phyloP scores from a whole-genome alignment of 2,113 vertebrate species.

The Cynopterus brachyotis region DNA sequence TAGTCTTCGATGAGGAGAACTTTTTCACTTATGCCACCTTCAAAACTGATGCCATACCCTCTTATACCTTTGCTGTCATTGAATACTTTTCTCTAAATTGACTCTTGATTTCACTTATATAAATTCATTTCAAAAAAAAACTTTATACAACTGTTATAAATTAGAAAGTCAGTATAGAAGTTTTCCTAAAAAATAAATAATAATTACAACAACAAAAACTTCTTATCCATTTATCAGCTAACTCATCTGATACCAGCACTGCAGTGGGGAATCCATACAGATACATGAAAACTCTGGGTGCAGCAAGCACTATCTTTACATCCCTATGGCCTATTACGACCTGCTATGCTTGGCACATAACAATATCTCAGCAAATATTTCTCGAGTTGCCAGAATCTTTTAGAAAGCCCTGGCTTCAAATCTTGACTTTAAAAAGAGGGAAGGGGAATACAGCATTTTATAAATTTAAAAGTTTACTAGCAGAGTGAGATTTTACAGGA shows the following conservation, averaged over 20 bases:
- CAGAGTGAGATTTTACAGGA: background rate
- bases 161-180: background rate
- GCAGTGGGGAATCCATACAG: background rate
- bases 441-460: background rate
- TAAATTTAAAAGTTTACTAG: background rate
- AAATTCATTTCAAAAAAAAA: background rate
- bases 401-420: background rate
- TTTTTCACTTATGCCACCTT: background rate
- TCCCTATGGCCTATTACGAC: fast-evolving
- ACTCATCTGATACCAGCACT: background rate
- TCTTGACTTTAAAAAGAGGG: background rate
- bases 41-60: background rate
- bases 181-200: background rate
- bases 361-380: background rate
- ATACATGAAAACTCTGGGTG: background rate
- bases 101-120: background rate
- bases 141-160: background rate
- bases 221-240: background rate
- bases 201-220: background rate
- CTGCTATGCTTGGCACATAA: too few species aligned
- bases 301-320: background rate
- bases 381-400: background rate
- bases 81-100: background rate
- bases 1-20: background rate
- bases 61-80: background rate